A percentile compares a stretch with the other conserved stretches of the same genome.
Conservation (phyloP, 2,888 invertebrate species). For the Anodontia alba region DNA sequence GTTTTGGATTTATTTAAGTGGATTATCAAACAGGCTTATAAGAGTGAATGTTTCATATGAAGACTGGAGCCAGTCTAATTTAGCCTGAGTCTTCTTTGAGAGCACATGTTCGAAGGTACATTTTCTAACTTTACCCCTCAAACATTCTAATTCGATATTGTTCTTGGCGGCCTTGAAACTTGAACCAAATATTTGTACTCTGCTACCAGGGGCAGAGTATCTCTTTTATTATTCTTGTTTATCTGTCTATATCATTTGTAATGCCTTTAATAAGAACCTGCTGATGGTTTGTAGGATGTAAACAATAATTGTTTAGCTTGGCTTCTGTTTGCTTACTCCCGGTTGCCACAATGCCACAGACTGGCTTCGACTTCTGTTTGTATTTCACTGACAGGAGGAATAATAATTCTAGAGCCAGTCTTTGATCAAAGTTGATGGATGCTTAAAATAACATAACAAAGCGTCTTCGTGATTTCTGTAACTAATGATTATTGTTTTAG, state of each 20-base stretch:
- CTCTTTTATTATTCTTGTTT: conserved; percentile 52
- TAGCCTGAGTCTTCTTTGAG: too few species aligned
- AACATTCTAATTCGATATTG: neutral
- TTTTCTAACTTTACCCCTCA: too few species aligned
- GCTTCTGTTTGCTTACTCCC: conserved; percentile 34
- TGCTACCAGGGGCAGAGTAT: neutral
- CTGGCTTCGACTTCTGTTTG: conserved; percentile 55
- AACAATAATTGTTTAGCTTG: conserved; percentile 61
- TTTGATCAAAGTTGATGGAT: conserved; percentile 62
- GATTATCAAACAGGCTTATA: too few species aligned
- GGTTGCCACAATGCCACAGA: conserved; percentile 36
- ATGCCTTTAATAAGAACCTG: conserved; percentile 59
- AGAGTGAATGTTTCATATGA: too few species aligned
- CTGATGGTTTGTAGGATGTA: conserved; percentile 38
- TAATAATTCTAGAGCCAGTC: conserved; percentile 58
- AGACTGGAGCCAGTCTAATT: too few species aligned
- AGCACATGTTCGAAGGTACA: too few species aligned
- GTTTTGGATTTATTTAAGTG: too few species aligned
- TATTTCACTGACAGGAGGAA: conserved; percentile 60
- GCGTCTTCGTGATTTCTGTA: conserved; percentile 54
- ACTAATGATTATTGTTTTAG: conserved; percentile 64
- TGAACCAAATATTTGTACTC: conserved; percentile 10
- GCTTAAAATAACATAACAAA: conserved; percentile 63
- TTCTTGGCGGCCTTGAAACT: conserved; percentile 1
- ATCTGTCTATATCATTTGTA: conserved; percentile 55